Conservation (phyloP, 2,797 vertebrate genomes). For the Varecia variegata region DNA sequence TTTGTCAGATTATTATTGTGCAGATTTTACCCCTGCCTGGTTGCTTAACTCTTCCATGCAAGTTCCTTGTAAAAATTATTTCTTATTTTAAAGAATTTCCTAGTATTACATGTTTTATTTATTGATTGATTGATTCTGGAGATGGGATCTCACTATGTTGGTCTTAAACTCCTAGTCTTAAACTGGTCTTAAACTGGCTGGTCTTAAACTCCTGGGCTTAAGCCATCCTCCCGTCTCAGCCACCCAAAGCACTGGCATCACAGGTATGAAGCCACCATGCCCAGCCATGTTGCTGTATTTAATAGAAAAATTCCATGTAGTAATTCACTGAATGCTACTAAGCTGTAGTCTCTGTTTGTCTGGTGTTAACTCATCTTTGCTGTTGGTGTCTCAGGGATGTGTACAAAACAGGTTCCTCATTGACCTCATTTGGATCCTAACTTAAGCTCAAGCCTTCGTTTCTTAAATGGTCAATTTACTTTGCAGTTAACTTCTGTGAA, state of each 20-base stretch:
- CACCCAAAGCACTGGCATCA: not conserved
- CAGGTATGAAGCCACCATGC: not conserved
- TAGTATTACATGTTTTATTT: not conserved
- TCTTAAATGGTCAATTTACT: not conserved
- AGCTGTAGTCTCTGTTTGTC: not conserved
- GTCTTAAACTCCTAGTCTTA: not conserved
- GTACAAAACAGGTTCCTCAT: accelerated
- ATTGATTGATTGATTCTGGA: not conserved
- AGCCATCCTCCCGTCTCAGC: not conserved
- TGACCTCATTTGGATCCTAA: too few species aligned
- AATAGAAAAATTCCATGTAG: not conserved
- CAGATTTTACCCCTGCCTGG: not conserved
- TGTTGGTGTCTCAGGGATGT: not conserved
- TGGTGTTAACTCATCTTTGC: not conserved
- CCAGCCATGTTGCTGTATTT: not conserved
- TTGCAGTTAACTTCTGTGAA: not conserved
- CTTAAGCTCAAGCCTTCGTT: not conserved
- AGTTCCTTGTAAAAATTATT: not conserved
- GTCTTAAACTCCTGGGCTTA: not conserved
- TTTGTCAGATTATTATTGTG: not conserved
- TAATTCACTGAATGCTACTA: not conserved
- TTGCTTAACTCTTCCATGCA: not conserved
- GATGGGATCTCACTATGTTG: not conserved
- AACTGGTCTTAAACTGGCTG: not conserved
- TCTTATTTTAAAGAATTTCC: not conserved